Evolutionary conservation across 2,888 invertebrate genomes (phyloP).

Genomic region (Mythimna albipuncta): DNA sequence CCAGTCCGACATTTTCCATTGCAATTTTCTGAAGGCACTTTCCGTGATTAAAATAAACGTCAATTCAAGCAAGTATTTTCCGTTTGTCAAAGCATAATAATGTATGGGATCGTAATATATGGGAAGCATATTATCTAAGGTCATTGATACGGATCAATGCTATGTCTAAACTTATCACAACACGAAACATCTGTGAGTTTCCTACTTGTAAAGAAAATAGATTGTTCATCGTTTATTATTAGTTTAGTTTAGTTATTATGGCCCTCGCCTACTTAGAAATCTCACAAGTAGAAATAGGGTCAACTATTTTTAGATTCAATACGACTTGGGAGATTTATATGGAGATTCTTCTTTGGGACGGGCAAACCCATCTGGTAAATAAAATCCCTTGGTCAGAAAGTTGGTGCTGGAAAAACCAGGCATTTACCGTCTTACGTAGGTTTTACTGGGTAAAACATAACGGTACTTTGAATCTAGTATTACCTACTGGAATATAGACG

Average conservation of each 20-base stretch:
- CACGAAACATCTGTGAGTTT: constrained; percentile 12
- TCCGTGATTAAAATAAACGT: constrained; percentile 10
- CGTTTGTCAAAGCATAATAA: constrained; percentile 6
- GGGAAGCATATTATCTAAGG: constrained; percentile 11
- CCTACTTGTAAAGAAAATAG: neutral
- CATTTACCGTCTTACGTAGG: neutral
- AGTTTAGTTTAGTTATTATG: constrained; percentile 5
- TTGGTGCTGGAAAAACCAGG: constrained; percentile 9
- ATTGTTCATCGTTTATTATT: constrained; percentile 40
- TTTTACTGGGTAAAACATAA: constrained; percentile 19
- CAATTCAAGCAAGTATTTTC: neutral
- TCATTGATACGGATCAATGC: constrained; percentile 30
- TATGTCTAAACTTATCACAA: neutral
- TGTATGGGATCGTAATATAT: neutral
- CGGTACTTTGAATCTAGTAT: neutral
- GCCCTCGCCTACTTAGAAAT: constrained; percentile 35
- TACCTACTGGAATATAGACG: neutral
- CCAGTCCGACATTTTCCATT: constrained; percentile 16
- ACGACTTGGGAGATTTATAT: constrained; percentile 31
- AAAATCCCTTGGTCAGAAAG: neutral
- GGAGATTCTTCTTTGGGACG: neutral
- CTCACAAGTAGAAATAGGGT: constrained; percentile 44
- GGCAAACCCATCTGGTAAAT: constrained; percentile 4
- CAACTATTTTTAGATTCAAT: constrained; percentile 33
- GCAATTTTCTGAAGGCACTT: constrained; percentile 19